These are phyloP conservation scores for Stenolophus ochropezus DNA, from an alignment of 2,888 invertebrate genomes.

Conservation along the genomic window DNA sequence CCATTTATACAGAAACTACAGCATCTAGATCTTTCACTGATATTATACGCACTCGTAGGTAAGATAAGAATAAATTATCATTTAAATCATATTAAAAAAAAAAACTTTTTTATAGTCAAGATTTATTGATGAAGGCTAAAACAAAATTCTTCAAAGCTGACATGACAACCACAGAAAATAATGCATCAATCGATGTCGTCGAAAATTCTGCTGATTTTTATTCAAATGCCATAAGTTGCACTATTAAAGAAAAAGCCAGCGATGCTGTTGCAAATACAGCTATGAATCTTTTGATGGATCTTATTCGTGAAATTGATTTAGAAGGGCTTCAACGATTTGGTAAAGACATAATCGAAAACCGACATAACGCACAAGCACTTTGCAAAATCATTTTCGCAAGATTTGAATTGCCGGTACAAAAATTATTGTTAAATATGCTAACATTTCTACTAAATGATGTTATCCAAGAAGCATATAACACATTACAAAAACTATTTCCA, in stretches of 20 bases:
- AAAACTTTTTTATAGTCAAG: not conserved
- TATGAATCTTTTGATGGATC: not conserved
- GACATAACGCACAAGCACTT: conserved; percentile 15
- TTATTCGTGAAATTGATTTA: conserved; percentile 1
- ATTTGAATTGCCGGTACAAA: conserved; percentile 48
- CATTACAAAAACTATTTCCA: conserved; percentile 41
- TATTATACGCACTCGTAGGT: conserved; percentile 48
- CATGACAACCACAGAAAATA: conserved; percentile 42
- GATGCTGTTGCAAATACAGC: not conserved
- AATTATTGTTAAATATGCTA: conserved; percentile 53
- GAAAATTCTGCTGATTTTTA: conserved; percentile 17
- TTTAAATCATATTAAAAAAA: not conserved
- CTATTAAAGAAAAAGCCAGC: not conserved
- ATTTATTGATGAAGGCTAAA: conserved; percentile 40
- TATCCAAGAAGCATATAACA: not conserved
- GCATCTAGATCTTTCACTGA: conserved; percentile 7
- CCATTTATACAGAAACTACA: conserved; percentile 53
- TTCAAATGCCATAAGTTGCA: not conserved
- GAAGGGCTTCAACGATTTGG: conserved; percentile 1
- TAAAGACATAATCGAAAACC: not conserved
- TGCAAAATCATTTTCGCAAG: conserved; percentile 28
- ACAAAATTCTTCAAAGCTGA: conserved; percentile 26
- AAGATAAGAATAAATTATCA: not conserved
- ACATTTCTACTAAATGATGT: conserved; percentile 47
- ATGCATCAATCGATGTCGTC: not conserved